Conservation (phyloP, 2,797 vertebrate species). For the Rhyacichthys aspro region DNA sequence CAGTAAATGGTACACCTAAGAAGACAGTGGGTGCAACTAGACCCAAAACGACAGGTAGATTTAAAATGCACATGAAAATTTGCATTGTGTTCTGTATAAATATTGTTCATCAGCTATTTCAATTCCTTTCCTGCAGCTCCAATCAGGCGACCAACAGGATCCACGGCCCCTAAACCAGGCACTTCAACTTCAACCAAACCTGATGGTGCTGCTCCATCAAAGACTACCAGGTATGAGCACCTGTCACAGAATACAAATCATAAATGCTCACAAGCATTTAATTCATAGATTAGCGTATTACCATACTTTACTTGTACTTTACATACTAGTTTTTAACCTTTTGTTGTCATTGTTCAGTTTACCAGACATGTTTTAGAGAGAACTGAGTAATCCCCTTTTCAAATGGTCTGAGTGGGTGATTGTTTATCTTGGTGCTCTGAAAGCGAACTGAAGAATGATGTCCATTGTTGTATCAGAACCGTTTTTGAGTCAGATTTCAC, state of each 20-base stretch:
- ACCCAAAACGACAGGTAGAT: conserved; percentile 71
- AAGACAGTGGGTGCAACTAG: conserved; percentile 53
- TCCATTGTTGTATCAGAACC: conserved; percentile 47
- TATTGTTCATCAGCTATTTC: background rate
- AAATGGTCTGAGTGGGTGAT: conserved; percentile 36
- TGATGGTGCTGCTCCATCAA: conserved; percentile 45
- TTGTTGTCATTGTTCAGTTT: background rate
- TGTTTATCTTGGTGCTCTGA: conserved; percentile 42
- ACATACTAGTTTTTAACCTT: background rate
- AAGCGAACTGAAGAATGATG: conserved; percentile 39
- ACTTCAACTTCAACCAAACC: conserved; percentile 46
- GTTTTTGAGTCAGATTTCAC: conserved; percentile 61
- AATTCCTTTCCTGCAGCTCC: conserved; percentile 29
- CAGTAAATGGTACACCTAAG: conserved; percentile 31
- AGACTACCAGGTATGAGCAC: conserved; percentile 73
- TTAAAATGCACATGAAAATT: background rate
- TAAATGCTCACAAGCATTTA: too few relatives aligned
- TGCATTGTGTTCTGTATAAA: too few relatives aligned
- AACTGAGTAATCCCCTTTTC: conserved; percentile 10
- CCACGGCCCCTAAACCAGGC: conserved; percentile 51
- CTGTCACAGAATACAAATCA: background rate
- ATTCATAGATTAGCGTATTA: background rate
- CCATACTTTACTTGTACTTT: background rate
- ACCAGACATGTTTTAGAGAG: conserved; percentile 11
- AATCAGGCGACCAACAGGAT: conserved; percentile 42